Conservation (phyloP, 2,888 invertebrate genomes). For the Neelides folsomi region DNA sequence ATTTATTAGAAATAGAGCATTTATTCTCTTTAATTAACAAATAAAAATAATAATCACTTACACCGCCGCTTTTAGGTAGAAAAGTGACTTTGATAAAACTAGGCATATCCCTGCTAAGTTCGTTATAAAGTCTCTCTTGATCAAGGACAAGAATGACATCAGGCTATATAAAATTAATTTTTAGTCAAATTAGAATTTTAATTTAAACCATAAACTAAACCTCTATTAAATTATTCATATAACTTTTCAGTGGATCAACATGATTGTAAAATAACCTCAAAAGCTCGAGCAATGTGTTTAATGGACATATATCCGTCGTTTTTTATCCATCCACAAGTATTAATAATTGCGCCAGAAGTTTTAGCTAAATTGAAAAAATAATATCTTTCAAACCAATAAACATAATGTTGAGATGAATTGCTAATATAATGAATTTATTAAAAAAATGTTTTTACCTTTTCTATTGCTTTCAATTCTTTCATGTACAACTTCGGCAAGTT, state of each 20-base stretch:
- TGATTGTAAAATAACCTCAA: conserved; percentile 50
- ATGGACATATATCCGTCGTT: conserved; percentile 76
- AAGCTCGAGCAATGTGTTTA: conserved; percentile 76
- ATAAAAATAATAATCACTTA: conserved; percentile 40
- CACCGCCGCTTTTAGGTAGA: conserved; percentile 91
- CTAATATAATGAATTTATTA: not conserved
- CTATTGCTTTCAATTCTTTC: conserved; percentile 74
- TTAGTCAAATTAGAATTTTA: no score
- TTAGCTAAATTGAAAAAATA: conserved; percentile 45
- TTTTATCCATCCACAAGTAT: conserved; percentile 96
- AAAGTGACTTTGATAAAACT: conserved; percentile 82
- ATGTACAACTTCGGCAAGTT: conserved; percentile 71
- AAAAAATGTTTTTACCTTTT: conserved; percentile 48
- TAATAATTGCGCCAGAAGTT: conserved; percentile 81
- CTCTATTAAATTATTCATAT: not conserved
- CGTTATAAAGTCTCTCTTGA: conserved; percentile 89
- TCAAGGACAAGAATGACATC: conserved; percentile 90
- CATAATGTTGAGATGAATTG: not conserved
- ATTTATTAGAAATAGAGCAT: no score
- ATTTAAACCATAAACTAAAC: not conserved
- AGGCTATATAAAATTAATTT: conserved; percentile 39
- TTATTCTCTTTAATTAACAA: no score
- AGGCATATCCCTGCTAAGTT: conserved; percentile 84
- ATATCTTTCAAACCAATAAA: not conserved
- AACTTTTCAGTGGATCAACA: not conserved